A percentile compares a stretch with the other conserved stretches of the same genome.
These are phyloP conservation scores for Erpornis zantholeuca DNA, from an alignment of 2,113 vertebrate species.

Conservation along the genomic window DNA sequence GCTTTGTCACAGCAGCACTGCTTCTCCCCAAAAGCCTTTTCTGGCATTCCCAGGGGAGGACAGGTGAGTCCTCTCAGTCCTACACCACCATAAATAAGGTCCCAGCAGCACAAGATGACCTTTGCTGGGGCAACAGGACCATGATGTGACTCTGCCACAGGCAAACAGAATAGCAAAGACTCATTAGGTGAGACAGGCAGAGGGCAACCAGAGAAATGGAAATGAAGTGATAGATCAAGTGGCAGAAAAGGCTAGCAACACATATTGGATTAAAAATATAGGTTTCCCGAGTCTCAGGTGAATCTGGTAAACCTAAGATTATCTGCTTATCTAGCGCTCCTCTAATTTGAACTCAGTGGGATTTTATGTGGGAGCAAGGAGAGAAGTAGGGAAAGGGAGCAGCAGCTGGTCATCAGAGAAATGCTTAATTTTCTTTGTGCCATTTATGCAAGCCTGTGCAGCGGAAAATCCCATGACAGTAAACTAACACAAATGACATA, in stretches of 20 bases:
- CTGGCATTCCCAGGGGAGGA: neutral
- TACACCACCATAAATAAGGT: neutral
- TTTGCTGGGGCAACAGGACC: neutral
- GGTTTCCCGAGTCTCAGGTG: neutral
- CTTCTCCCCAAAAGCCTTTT: neutral
- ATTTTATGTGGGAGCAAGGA: neutral
- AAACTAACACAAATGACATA: neutral
- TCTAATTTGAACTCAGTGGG: neutral
- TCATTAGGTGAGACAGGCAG: neutral
- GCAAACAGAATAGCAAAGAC: neutral
- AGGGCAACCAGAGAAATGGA: neutral
- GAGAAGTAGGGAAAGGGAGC: neutral
- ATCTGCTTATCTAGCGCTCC: neutral
- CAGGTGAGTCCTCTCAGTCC: neutral
- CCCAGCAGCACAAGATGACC: neutral
- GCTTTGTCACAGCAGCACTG: fast-evolving
- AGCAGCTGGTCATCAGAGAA: neutral
- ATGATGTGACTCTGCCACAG: neutral
- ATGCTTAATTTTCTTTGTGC: neutral
- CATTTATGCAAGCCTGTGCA: neutral
- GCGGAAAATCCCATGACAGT: neutral
- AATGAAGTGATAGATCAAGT: neutral
- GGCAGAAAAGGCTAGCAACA: neutral
- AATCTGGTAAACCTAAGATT: neutral
- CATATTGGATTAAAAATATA: neutral